Evolutionary conservation across 2,888 invertebrate species (phyloP), one percentile per base, ranked within the genome.

Genomic region (Xanthorhoe designata): DNA sequence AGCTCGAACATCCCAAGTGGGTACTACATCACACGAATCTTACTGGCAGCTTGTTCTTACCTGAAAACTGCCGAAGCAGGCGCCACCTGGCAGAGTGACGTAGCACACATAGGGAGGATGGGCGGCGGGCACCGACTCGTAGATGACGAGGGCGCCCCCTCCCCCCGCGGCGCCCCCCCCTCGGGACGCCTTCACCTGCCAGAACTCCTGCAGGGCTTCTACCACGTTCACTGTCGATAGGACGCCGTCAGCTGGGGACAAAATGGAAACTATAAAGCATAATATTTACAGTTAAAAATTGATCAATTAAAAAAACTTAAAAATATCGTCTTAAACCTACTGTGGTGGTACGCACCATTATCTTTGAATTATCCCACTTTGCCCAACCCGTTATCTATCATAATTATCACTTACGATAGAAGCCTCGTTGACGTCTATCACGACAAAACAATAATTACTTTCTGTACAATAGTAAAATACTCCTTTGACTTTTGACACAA

Each of bases 41-140:
- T 8, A 35, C 8, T 3, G 38, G 32, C 32, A 32, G 8, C 4
- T 32, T 32, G 10, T 15, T n/a, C 4, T 79, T 90, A 97, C 97
- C 96, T 98, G 97, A 94, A 98, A 98, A 88, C 98, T 98, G 62
- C 98, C 98, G 89, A 98, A 98, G 89, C 98, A 98, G 64, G 98
- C 98, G 72, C 98, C 98, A 18, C 98, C 98, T 0, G 98, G 98
- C 75, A 98, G 95, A 62, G 98, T 98, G 77, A 98, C 98, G 85
- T 98, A 98, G 91, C 98, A 98, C 61, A 98, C 97, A 87, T 98
- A 98, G 47, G 98, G 98, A 73, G 98, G 98, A 82, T 96, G 96
- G 73, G 97, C 96, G 42, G 98, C 96, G 35, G 98, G 98, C 74
- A 98, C 98, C 2, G 98, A 98, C 94, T 98, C 98, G 89, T 98